Evolutionary conservation across 2,888 invertebrate genomes (phyloP).

Genomic region (Lacanobia oleracea): DNA sequence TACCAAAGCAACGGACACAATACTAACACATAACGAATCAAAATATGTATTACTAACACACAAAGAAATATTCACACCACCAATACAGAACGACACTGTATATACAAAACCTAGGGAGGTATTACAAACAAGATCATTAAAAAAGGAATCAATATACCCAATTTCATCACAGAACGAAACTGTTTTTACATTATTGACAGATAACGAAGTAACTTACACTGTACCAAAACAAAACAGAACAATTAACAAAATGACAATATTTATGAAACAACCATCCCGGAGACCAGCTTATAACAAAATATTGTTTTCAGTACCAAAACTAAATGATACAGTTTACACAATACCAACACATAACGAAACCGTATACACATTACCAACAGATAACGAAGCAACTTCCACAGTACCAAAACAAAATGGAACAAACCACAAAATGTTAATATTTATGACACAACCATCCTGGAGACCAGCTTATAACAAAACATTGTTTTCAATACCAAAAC

Average conservation of each 20-base stretch:
- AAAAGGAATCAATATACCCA: not conserved
- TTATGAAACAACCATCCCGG: not conserved
- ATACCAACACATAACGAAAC: too few species aligned
- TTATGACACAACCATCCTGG: too few species aligned
- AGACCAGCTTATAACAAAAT: too few species aligned
- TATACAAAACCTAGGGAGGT: not conserved
- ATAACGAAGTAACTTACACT: not conserved
- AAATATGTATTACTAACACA: not conserved
- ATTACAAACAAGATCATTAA: not conserved
- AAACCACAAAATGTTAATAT: too few species aligned
- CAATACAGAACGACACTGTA: too few species aligned
- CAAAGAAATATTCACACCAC: not conserved
- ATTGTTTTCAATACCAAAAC: not conserved
- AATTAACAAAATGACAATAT: not conserved
- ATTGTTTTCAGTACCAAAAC: too few species aligned
- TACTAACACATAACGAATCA: not conserved
- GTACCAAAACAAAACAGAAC: not conserved
- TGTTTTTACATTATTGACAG: not conserved
- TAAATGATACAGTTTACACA: not conserved
- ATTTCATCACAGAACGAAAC: too few species aligned
- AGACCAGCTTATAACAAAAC: too few species aligned
- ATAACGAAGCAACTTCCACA: not conserved
- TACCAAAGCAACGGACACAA: not conserved
- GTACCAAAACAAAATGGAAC: not conserved
- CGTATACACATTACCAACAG: too few species aligned